phyloP scores from a whole-genome alignment of 2,797 vertebrate genomes.

The Ciconia nigra region DNA sequence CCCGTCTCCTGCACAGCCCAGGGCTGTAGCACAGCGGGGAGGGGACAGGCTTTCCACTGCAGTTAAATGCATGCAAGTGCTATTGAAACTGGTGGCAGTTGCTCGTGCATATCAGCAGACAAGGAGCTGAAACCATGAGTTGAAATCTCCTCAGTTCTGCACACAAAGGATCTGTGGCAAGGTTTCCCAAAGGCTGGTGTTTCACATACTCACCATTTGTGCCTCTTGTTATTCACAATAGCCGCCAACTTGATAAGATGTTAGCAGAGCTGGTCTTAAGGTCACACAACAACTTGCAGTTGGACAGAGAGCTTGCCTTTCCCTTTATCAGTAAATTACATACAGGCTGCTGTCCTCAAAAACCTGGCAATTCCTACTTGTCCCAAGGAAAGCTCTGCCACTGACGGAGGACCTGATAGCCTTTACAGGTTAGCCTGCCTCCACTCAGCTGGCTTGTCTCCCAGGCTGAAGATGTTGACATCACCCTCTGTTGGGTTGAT shows the following conservation, averaged over 20 bases:
- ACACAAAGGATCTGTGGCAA: not conserved
- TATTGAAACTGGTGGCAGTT: not conserved
- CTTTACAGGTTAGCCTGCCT: not conserved
- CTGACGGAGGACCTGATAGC: not conserved
- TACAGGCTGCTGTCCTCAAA: not conserved
- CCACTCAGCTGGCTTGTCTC: not conserved
- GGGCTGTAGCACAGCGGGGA: fast-evolving
- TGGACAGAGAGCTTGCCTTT: not conserved
- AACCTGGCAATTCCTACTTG: not conserved
- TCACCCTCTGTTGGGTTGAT: not conserved
- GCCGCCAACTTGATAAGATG: not conserved
- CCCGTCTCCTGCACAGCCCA: not conserved
- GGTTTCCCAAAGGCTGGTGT: not conserved
- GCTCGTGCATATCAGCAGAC: not conserved
- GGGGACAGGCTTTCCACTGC: not conserved
- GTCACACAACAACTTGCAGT: not conserved
- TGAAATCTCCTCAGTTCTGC: not conserved
- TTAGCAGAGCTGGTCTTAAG: not conserved
- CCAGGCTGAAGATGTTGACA: not conserved
- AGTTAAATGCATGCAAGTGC: not conserved
- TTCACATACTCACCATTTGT: not conserved
- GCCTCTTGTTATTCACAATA: not conserved
- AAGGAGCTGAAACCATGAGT: not conserved
- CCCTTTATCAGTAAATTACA: not conserved
- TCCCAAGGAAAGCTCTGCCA: not conserved